These are phyloP conservation scores for Nematopogon swammerdamellus DNA, from an alignment of 2,888 invertebrate species.

Conservation along the genomic window DNA sequence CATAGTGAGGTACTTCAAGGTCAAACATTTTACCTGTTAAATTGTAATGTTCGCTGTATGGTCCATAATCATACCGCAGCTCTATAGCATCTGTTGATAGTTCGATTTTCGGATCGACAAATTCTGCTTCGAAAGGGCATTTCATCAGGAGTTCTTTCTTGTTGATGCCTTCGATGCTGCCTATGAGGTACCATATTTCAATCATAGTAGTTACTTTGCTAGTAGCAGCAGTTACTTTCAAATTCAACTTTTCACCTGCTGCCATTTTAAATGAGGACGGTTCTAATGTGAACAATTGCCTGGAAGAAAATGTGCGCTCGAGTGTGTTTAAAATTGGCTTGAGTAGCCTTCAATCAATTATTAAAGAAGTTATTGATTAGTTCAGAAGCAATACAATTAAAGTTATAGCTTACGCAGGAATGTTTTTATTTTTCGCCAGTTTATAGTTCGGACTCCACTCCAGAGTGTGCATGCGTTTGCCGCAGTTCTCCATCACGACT, in stretches of 20 bases:
- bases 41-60: slow-evolving; percentile 38
- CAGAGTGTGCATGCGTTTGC: slow-evolving; percentile 48
- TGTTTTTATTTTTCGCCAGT: slow-evolving; percentile 33
- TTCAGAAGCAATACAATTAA: too few relatives aligned
- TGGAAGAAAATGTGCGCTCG: slow-evolving; percentile 15
- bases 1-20: too few relatives aligned
- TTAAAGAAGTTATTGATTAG: too few relatives aligned
- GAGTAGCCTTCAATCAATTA: too few relatives aligned
- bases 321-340: too few relatives aligned
- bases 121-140: slow-evolving; percentile 49
- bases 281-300: slow-evolving; percentile 42
- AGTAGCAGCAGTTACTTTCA: slow-evolving; percentile 33
- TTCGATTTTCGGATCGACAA: slow-evolving; percentile 56
- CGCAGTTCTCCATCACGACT: slow-evolving; percentile 53
- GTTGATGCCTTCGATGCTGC: slow-evolving; percentile 48
- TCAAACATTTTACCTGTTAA: slow-evolving; percentile 34
- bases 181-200: slow-evolving; percentile 59
- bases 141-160: slow-evolving; percentile 50
- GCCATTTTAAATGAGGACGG: slow-evolving; percentile 43
- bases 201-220: slow-evolving; percentile 34
- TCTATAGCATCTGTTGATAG: slow-evolving; percentile 42
- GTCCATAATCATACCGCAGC: slow-evolving; percentile 49
- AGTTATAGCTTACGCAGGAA: slow-evolving; percentile 22
- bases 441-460: slow-evolving; percentile 49
- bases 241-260: slow-evolving; percentile 35